Evolutionary conservation across 2,888 invertebrate genomes (phyloP), one percentile per base, ranked within the genome.

Genomic region (Lamproptera curius): DNA sequence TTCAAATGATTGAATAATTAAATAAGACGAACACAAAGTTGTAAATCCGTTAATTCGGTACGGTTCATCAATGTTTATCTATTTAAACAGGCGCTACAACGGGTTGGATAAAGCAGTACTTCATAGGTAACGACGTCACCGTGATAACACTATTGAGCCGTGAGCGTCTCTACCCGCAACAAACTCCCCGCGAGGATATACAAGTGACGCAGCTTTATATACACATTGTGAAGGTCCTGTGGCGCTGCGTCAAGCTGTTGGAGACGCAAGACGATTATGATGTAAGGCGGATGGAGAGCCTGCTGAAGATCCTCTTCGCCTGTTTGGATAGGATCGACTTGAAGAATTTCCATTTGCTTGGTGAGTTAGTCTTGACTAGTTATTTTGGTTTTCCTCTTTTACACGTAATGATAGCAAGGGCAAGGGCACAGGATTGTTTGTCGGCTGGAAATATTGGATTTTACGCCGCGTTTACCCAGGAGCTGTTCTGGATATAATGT

Each of bases 341-440:
- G 59, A 83, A 74, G 54, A 82, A 88, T 61, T 88, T 88, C 70
- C 85, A 86, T 61, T 76, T 77, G 70, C 59, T 88, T 16, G 88
- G 88, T 88, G 63, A 69, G 75, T 50, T 17, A 28, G n/a, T n/a
- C n/a, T n/a, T n/a, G n/a, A n/a, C n/a, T n/a, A n/a, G n/a, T n/a
- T n/a, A n/a, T n/a, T n/a, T n/a, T n/a, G n/a, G n/a, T n/a, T n/a
- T n/a, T n/a, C n/a, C n/a, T n/a, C n/a, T n/a, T n/a, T n/a, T n/a
- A n/a, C n/a, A n/a, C n/a, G n/a, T n/a, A n/a, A n/a, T n/a, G n/a
- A n/a, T n/a, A n/a, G n/a, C n/a, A n/a, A n/a, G n/a, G n/a, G n/a
- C n/a, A n/a, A n/a, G n/a, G n/a, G n/a, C n/a, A n/a, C n/a, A n/a
- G n/a, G n/a, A n/a, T n/a, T n/a, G n/a, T n/a, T n/a, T n/a, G n/a